Conservation (phyloP, 2,888 invertebrate genomes). For the Nomada ferruginata region DNA sequence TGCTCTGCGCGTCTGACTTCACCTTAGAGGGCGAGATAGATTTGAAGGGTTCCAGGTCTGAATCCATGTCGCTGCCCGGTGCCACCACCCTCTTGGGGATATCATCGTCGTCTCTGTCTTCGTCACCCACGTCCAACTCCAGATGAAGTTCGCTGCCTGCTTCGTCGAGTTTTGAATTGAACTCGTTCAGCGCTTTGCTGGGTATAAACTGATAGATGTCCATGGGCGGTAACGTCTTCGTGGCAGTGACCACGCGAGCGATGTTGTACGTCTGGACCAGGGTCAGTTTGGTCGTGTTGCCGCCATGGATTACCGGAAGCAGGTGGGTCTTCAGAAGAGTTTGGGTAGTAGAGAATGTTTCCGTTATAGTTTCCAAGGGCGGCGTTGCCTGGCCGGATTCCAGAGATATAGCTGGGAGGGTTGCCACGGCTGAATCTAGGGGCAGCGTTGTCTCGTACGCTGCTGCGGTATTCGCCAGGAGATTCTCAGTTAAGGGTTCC, state of each 20-base stretch:
- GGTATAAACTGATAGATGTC: constrained; percentile 94
- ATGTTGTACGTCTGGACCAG: constrained; percentile 95
- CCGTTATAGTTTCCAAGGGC: constrained; percentile 94
- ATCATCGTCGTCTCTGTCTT: constrained; percentile 86
- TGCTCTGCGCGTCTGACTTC: constrained; percentile 86
- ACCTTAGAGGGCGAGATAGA: constrained; percentile 85
- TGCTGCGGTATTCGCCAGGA: constrained; percentile 90
- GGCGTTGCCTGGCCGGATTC: constrained; percentile 92
- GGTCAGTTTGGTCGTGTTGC: constrained; percentile 91
- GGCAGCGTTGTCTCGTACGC: constrained; percentile 90
- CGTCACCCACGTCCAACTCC: constrained; percentile 94
- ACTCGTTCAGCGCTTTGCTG: constrained; percentile 94
- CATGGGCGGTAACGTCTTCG: constrained; percentile 95
- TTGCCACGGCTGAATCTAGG: constrained; percentile 92
- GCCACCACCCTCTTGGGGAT: constrained; percentile 85
- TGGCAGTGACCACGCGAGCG: constrained; percentile 94
- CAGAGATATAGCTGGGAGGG: constrained; percentile 91
- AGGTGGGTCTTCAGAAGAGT: constrained; percentile 95
- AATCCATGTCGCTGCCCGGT: constrained; percentile 85
- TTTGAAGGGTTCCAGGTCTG: constrained; percentile 90
- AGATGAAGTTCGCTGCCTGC: constrained; percentile 94
- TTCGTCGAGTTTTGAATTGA: constrained; percentile 94
- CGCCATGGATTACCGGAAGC: constrained; percentile 91
- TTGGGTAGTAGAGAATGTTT: constrained; percentile 96
- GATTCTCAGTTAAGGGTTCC: constrained; percentile 94